These are phyloP conservation scores for Hydrocynus forskahlii DNA, from an alignment of 2,797 vertebrate species.

Conservation along the genomic window DNA sequence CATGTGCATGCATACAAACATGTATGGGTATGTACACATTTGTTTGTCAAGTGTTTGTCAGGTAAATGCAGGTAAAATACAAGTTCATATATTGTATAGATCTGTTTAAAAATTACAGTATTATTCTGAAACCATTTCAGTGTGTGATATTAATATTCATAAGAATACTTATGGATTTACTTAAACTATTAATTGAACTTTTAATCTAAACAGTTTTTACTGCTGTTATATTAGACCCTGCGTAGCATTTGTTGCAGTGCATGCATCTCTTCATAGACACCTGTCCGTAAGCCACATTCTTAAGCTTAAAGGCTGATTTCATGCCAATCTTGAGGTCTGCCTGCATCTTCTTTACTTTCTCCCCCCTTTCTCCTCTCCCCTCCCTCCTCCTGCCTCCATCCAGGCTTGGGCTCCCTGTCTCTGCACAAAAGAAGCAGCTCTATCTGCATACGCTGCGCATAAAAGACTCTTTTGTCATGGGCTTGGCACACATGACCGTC, in stretches of 20 bases:
- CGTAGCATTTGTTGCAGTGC: background rate
- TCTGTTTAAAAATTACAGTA: background rate
- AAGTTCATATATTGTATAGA: too few species aligned
- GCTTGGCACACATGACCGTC: slow-evolving; percentile 81
- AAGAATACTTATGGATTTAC: background rate
- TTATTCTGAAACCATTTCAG: background rate
- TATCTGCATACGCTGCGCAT: slow-evolving; percentile 83
- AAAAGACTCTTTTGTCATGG: slow-evolving; percentile 87
- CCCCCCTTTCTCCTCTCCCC: slow-evolving; percentile 50
- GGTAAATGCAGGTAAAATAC: too few species aligned
- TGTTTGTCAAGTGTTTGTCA: background rate
- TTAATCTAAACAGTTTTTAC: background rate
- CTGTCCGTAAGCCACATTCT: slow-evolving; percentile 71
- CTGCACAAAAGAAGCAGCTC: slow-evolving; percentile 84
- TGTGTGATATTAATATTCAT: background rate
- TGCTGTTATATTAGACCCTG: background rate
- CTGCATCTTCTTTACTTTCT: slow-evolving; percentile 40
- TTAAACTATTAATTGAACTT: background rate
- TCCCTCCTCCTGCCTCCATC: slow-evolving; percentile 67
- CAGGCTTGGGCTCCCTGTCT: slow-evolving; percentile 81
- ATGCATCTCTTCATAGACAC: background rate
- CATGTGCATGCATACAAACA: background rate
- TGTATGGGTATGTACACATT: slow-evolving; percentile 35
- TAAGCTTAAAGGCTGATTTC: slow-evolving; percentile 66
- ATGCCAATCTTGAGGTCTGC: slow-evolving; percentile 39